Conservation (phyloP, 2,797 vertebrate genomes). For the Aldrovandia affinis region DNA sequence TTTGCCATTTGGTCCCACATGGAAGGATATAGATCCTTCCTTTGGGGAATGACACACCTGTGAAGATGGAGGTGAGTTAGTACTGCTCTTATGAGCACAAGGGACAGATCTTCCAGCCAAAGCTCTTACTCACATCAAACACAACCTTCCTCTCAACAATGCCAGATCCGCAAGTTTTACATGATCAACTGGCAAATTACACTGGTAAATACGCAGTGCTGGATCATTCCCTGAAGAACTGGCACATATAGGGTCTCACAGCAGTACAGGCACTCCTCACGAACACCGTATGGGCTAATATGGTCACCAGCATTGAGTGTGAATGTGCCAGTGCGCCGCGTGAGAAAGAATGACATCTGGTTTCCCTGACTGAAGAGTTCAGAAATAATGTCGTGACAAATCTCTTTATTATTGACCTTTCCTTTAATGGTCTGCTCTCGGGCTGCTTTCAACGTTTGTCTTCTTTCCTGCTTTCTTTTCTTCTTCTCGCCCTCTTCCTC, state of each 20-base stretch:
- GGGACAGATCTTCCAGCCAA: background rate
- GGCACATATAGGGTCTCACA: background rate
- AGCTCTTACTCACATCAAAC: background rate
- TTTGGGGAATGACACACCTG: background rate
- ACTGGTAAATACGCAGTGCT: background rate
- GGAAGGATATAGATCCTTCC: background rate
- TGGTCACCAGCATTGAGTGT: background rate
- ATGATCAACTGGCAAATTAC: background rate
- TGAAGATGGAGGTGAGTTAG: background rate
- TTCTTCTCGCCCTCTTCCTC: too few relatives aligned
- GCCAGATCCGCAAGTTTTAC: background rate
- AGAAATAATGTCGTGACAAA: background rate
- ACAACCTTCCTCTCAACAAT: background rate
- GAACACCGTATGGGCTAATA: background rate
- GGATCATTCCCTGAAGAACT: background rate
- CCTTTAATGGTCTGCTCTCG: background rate
- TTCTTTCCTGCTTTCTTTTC: background rate
- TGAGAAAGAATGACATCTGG: background rate
- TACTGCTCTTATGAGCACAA: background rate
- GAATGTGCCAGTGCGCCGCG: background rate
- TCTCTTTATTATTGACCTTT: constrained; percentile 4
- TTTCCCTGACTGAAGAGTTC: background rate
- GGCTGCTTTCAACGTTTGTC: background rate
- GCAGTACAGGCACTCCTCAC: background rate
- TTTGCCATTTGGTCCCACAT: too few relatives aligned